A percentile compares a stretch with the other conserved stretches of the same genome.
These are phyloP conservation scores for Limosa lapponica DNA, from an alignment of 2,797 vertebrate species.

Conservation along the genomic window DNA sequence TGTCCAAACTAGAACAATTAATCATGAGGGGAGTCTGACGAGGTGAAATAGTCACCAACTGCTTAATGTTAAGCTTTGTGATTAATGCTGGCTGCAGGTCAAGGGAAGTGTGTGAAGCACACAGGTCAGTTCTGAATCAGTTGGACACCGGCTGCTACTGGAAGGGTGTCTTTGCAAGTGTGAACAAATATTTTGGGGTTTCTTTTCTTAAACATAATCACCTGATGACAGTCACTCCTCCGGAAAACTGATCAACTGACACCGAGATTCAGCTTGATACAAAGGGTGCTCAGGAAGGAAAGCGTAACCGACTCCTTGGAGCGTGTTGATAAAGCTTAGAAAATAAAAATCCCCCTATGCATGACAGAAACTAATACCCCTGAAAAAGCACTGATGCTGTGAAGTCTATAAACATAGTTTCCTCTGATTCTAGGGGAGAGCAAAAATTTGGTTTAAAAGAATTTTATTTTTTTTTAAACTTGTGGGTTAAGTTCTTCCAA, in stretches of 20 bases:
- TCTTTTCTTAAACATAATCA: not conserved
- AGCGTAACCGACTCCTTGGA: not conserved
- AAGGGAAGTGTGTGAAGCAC: not conserved
- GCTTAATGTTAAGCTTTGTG: not conserved
- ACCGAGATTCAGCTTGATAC: not conserved
- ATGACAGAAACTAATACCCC: not conserved
- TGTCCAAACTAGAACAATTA: not conserved
- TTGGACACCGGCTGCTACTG: not conserved
- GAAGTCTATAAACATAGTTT: not conserved
- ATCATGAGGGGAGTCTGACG: not conserved
- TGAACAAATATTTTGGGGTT: not conserved
- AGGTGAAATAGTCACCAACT: not conserved
- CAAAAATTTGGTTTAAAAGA: not conserved
- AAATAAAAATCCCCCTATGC: not conserved
- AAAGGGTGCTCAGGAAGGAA: slow-evolving; percentile 18
- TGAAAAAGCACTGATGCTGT: not conserved
- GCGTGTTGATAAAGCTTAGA: not conserved
- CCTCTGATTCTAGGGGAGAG: not conserved
- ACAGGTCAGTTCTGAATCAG: not conserved
- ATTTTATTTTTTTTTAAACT: not conserved
- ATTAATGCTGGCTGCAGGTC: not conserved
- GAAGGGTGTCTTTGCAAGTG: not conserved
- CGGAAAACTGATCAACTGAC: not conserved
- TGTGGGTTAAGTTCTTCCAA: slow-evolving; percentile 6
- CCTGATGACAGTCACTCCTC: not conserved